Evolutionary conservation across 2,888 invertebrate species (phyloP), one percentile per base, ranked within the genome.

Genomic region (Scaptomyza parva): DNA sequence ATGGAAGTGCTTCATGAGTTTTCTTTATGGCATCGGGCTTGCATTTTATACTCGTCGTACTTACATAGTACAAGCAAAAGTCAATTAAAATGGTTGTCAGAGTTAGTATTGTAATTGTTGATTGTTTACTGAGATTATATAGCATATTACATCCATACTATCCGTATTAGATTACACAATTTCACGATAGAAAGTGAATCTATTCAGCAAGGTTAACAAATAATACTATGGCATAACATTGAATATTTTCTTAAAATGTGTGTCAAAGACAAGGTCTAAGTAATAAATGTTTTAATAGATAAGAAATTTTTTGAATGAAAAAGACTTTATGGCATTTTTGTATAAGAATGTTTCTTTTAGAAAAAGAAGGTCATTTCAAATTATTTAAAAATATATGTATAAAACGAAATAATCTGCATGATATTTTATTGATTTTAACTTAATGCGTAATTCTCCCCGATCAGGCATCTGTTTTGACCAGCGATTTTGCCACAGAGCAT

Each of bases 131-230:
- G 2, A n/a, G 7, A 35, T 61, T 60, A 11, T 26, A 6, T 28
- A 61, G 48, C 8, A 0, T 18, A 17, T 14, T 20, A 14, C 12
- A 57, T 14, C 35, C 17, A 35, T 35, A 17, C n/a, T n/a, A n/a
- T n/a, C n/a, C 17, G 14, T 8, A 35, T 14, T 33, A 14, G n/a
- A 14, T 24, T 18, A 33, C 9, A n/a, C 20, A 41, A 33, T 26
- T 20, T 26, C n/a, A 26, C 60, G 14, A 61, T 9, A 24, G 60
- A 61, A 47, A 30, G 40, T 59, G 60, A 47, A 47, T 41, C 33
- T 61, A 33, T 33, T 40, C 33, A 26, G 3, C 24, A 18, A 47
- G 8, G 6, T 20, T n/a, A 20, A 12, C 33, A 24, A 24, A 51
- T 17, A n/a, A n/a, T n/a, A n/a, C n/a, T n/a, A 40, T 57, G 52